These are phyloP conservation scores for Halisarca cf. caerulea DNA, from an alignment of 37 sponge, comb jelly and placozoan species.

Conservation along the genomic window DNA sequence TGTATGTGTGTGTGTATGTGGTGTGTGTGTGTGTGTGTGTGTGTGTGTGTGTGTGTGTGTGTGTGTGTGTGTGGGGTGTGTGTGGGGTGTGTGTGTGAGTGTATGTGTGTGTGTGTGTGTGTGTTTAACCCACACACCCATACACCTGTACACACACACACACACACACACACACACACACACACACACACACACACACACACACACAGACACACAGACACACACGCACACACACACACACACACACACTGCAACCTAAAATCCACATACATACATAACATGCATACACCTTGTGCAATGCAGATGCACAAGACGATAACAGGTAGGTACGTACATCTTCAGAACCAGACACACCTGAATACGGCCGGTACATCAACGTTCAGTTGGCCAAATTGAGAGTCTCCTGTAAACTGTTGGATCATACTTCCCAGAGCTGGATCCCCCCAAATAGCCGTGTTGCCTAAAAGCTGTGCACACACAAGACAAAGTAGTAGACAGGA, in stretches of 20 bases:
- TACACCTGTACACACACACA: no score
- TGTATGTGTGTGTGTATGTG: background rate
- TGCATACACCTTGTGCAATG: no score
- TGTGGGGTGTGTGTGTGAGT: constrained; percentile 21
- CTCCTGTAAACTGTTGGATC: background rate
- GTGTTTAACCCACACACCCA: no score
- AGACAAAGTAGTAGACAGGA: no score
- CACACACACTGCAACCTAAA: no score
- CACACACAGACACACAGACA: no score
- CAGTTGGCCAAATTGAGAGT: background rate
- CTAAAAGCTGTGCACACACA: background rate
- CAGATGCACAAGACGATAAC: no score
- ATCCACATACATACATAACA: no score
- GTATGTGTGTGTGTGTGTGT: constrained; percentile 5
- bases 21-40: background rate
- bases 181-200: no score
- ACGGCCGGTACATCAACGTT: background rate
- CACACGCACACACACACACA: no score
- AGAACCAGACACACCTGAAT: background rate
- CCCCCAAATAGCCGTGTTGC: background rate
- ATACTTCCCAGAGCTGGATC: background rate
- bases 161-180: no score
- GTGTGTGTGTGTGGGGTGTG: background rate
- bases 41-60: background rate
- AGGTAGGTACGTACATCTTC: background rate